phyloP scores from a whole-genome alignment of 2,113 vertebrate genomes.

The Chaetops frenatus region DNA sequence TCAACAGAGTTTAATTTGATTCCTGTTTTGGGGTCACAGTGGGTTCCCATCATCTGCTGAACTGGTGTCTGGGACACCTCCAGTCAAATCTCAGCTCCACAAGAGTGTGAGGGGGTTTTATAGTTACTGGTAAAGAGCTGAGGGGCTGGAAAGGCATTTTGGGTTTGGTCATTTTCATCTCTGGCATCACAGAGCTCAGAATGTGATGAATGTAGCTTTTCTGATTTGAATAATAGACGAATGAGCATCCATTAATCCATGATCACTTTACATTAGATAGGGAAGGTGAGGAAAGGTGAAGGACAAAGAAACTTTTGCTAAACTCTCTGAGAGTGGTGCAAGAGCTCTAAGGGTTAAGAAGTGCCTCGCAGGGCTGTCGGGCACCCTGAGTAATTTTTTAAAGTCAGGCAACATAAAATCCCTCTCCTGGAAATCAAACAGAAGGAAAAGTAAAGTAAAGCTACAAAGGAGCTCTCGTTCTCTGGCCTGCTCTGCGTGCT shows the following conservation, averaged over 20 bases:
- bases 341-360: not conserved
- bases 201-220: not conserved
- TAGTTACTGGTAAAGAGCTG: not conserved
- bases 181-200: not conserved
- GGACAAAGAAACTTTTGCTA: not conserved
- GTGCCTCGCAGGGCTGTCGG: not conserved
- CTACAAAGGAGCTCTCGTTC: constrained; percentile 16
- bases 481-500: not conserved
- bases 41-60: not conserved
- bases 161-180: not conserved
- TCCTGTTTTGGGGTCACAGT: not conserved
- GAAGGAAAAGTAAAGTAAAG: constrained; percentile 39
- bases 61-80: not conserved
- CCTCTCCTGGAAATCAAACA: constrained; percentile 35
- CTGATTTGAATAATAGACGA: not conserved
- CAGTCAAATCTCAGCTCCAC: not conserved
- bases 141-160: not conserved
- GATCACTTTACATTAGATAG: not conserved
- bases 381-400: not conserved
- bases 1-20: not conserved
- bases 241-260: not conserved
- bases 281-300: not conserved
- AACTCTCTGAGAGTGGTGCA: not conserved
- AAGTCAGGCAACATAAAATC: not conserved
- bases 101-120: not conserved